phyloP scores from a whole-genome alignment of 2,888 invertebrate genomes.

The Operophtera brumata region DNA sequence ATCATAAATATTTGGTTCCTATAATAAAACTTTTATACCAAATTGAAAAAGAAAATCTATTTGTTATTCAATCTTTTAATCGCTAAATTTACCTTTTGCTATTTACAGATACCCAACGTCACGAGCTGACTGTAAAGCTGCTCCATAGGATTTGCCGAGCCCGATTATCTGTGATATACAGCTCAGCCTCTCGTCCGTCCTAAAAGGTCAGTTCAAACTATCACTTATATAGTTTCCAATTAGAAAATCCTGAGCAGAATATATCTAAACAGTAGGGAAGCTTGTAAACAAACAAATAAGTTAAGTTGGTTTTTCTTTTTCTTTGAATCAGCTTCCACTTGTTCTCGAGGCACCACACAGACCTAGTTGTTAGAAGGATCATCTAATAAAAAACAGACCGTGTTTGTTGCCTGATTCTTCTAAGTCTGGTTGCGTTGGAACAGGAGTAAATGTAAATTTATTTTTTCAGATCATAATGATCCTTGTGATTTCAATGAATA shows the following conservation, averaged over 20 bases:
- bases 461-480: too few relatives aligned
- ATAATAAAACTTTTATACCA: neutral
- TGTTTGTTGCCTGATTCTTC: too few relatives aligned
- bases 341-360: too few relatives aligned
- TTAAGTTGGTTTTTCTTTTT: too few relatives aligned
- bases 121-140: conserved; percentile 78
- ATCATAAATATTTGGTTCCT: neutral
- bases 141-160: conserved; percentile 78
- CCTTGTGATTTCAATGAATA: too few relatives aligned
- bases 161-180: conserved; percentile 82
- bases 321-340: too few relatives aligned
- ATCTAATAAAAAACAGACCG: too few relatives aligned
- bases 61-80: neutral
- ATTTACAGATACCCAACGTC: conserved; percentile 65
- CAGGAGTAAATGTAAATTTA: too few relatives aligned
- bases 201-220: conserved; percentile 62
- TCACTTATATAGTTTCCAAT: conserved; percentile 3
- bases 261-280: too few relatives aligned
- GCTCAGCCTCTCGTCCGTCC: conserved; percentile 82
- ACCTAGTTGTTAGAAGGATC: too few relatives aligned
- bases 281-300: too few relatives aligned
- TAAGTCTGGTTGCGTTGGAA: too few relatives aligned
- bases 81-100: conserved; percentile 20
- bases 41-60: neutral
- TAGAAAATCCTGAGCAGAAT: neutral